phyloP scores from a whole-genome alignment of 2,797 vertebrate species.

The Masticophis lateralis region DNA sequence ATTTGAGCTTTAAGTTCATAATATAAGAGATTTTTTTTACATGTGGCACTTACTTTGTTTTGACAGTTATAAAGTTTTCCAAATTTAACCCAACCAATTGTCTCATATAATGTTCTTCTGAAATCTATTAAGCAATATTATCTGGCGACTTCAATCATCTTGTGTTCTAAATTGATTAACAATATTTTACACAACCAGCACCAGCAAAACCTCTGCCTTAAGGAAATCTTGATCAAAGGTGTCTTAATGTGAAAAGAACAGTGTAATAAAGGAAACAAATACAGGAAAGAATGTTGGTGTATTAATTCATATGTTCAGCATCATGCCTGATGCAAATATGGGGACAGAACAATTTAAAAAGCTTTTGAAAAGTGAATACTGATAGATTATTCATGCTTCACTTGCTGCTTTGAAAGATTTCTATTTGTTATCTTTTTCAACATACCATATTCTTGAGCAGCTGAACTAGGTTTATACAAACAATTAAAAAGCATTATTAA shows the following conservation, averaged over 20 bases:
- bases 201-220: neutral
- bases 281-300: neutral
- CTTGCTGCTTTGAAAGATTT: neutral
- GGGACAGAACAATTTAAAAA: neutral
- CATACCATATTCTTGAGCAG: neutral
- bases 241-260: neutral
- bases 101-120: constrained; percentile 5
- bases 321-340: neutral
- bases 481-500: neutral
- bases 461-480: constrained; percentile 7
- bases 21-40: neutral
- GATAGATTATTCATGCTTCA: neutral
- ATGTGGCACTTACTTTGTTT: neutral
- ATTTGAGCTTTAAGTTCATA: neutral
- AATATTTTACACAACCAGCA: neutral
- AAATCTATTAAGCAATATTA: constrained; percentile 4
- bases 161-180: neutral
- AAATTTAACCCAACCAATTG: neutral
- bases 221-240: neutral
- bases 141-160: neutral
- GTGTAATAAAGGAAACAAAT: neutral
- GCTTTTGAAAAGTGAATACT: constrained; percentile 2
- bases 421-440: neutral
- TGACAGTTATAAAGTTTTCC: neutral
- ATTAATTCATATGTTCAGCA: constrained; percentile 7